Evolutionary conservation across 2,797 vertebrate genomes (phyloP), one percentile per base, ranked within the genome.

Genomic region (Fundulus diaphanus): DNA sequence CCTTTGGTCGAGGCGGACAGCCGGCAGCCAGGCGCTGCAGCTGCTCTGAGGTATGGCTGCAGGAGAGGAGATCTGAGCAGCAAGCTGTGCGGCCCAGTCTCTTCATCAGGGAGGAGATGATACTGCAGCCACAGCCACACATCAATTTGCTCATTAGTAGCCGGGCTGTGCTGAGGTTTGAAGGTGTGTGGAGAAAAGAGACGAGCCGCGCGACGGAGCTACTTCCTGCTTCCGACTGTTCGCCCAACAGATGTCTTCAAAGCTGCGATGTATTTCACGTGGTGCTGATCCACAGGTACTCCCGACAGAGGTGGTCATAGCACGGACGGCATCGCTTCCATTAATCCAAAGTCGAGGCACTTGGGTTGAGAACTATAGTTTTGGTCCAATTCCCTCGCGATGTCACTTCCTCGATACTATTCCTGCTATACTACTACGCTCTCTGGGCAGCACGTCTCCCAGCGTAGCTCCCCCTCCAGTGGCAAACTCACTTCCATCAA

Each of bases 81-180:
- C 97, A 99, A 85, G 96, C 96, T 75, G 96, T 96, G 95, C 97
- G 95, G 93, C 97, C 96, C 96, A 99, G 96, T 95, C 97, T 98
- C 97, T 99, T 99, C 98, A 99, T 99, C 96, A 99, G 95, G 90
- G 96, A 97, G 90, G 97, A 99, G 96, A 99, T 96, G 95, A 99
- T 89, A 96, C 96, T 97, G 96, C 98, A 98, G 94, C 96, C 96
- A 96, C 98, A 99, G 95, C 97, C 97, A 93, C 98, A 99, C 98
- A 99, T 99, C 94, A 96, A 97, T 95, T 95, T 96, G 95, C 94
- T 98, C 96, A 96, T 97, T 91, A 93, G 95, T 92, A 94, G 92
- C 89, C 90, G 82, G 85, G 93, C 87, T 76, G 70, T 72, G 91
- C 92, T 73, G 69, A 70, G 83, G 63, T 79, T 75, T 68, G 56